A percentile compares a stretch with the other conserved stretches of the same genome.
These are phyloP conservation scores for Rhabditophanes sp. DNA, from an alignment of 2,888 invertebrate genomes.

Conservation along the genomic window DNA sequence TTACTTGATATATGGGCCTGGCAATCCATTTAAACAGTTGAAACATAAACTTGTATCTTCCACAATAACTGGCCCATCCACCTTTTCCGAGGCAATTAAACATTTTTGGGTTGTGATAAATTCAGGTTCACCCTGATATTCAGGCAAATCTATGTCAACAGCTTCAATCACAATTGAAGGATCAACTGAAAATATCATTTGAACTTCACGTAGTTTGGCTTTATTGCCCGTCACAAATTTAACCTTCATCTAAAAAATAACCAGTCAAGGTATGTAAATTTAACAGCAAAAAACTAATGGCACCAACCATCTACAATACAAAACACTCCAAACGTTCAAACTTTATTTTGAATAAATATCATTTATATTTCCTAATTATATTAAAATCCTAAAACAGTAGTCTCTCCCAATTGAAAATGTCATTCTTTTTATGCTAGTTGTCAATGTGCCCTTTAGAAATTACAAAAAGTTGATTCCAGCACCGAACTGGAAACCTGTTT, in stretches of 20 bases:
- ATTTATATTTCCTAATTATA: too few relatives aligned
- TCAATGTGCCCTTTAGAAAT: conserved; percentile 1
- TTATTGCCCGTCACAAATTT: conserved; percentile 79
- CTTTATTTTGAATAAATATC: too few relatives aligned
- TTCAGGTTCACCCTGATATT: conserved; percentile 12
- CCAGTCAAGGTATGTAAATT: too few relatives aligned
- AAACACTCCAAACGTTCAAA: too few relatives aligned
- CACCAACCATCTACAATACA: too few relatives aligned
- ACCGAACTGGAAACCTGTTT: conserved; percentile 36
- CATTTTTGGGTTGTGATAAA: conserved; percentile 11
- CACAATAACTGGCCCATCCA: conserved; percentile 7
- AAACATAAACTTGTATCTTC: conserved; percentile 72
- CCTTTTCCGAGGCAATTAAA: conserved; percentile 6
- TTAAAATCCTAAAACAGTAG: too few relatives aligned
- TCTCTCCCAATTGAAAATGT: too few relatives aligned
- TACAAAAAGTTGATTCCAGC: conserved; percentile 36
- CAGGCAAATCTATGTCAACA: conserved; percentile 7
- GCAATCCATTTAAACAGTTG: conserved; percentile 74
- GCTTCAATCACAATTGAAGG: conserved; percentile 44
- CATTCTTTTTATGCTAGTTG: too few relatives aligned
- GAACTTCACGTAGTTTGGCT: conserved; percentile 77
- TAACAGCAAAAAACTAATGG: too few relatives aligned
- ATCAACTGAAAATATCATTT: conserved; percentile 56
- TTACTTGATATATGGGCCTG: conserved; percentile 62
- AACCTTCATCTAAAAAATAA: too few relatives aligned